Evolutionary conservation across 2,888 invertebrate genomes (phyloP), one percentile per base, ranked within the genome.

Genomic region (Pegoplata infirma): DNA sequence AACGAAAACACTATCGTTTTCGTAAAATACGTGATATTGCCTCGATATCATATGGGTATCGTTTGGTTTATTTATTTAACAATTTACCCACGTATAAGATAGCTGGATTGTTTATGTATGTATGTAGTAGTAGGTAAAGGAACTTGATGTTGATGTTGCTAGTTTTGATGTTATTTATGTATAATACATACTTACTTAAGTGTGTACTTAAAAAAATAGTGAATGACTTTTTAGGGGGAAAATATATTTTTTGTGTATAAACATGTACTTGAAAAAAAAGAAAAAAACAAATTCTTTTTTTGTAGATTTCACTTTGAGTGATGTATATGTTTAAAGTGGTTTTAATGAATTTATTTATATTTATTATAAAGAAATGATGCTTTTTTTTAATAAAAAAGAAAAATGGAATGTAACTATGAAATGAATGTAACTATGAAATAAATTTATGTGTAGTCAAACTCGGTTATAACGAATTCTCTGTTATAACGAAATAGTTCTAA

Each of bases 131-230:
- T n/a, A n/a, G n/a, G n/a, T n/a, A 58, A 36, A 64, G 44, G 16
- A 55, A 64, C 32, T 69, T 64, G 14, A 61, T 49, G 44, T 32
- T 68, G 67, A 68, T 72, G 55, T 72, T 67, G 66, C 66, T 67
- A 66, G 53, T 72, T 61, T 61, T 63, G 56, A 67, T 63, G 72
- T 76, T 71, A 55, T 76, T 71, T 71, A n/a, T n/a, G n/a, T n/a
- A 3, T 23, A 67, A 67, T 72, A 77, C 53, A 25, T 72, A 61
- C 67, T n/a, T n/a, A n/a, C n/a, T 55, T 40, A 75, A 12, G 64
- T 51, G 71, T 66, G 10, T 19, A 51, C 73, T 68, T 58, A 63
- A 63, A 32, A 46, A 14, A 10, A 49, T 32, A 51, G 28, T 47
- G 58, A 25, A 53, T 40, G 32, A 21, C 36, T 28, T 55, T 46